Evolutionary conservation across 2,113 vertebrate species (phyloP).

Genomic region (Puma concolor): DNA sequence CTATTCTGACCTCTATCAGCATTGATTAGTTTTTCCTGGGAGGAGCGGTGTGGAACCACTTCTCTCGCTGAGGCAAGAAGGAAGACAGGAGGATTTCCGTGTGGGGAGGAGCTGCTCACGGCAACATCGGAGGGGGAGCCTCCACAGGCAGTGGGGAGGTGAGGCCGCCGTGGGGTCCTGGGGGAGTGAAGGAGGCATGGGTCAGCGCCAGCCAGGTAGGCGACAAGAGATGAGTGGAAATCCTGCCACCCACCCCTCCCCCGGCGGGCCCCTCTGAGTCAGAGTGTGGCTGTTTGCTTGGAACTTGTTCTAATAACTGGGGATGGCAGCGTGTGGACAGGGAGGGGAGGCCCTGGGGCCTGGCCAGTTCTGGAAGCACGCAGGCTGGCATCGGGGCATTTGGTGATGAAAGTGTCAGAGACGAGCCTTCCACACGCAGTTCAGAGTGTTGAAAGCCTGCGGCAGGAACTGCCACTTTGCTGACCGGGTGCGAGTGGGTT

Average conservation of each 20-base stretch:
- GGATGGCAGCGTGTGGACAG: neutral
- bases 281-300: neutral
- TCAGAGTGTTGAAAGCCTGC: fast-evolving
- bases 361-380: neutral
- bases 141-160: neutral
- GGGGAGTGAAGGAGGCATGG: neutral
- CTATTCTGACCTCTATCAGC: neutral
- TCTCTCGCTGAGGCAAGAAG: neutral
- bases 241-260: neutral
- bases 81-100: neutral
- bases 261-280: neutral
- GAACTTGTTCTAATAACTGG: neutral
- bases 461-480: neutral
- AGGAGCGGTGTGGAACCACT: neutral
- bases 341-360: neutral
- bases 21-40: neutral
- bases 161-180: neutral
- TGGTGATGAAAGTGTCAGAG: neutral
- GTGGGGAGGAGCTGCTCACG: neutral
- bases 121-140: neutral
- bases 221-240: neutral
- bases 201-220: neutral
- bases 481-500: neutral
- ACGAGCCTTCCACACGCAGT: neutral
- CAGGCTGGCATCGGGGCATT: fast-evolving